Base-by-base conservation (phyloP, 2,113 vertebrate genomes). In the Grammomys surdaster region DNA sequence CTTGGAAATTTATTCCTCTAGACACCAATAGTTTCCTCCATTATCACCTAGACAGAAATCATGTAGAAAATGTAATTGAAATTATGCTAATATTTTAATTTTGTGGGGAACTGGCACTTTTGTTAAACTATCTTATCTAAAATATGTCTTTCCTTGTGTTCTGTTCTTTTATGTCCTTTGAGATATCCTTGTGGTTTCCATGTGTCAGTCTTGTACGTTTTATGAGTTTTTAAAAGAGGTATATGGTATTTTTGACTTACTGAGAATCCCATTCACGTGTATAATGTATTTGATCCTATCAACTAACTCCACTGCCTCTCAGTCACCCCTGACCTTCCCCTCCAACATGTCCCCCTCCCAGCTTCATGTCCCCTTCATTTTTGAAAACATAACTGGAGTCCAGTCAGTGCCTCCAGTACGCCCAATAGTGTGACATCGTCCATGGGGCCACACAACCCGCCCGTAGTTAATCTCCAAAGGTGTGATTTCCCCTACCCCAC, bases 61-160 rank as follows among this genome's bases (percentile, higher is more conserved):
- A 17, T 72, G 70, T 81, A 73, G 36, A 88, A 82, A 63, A 63
- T 28, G 63, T 63, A 63, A 92, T 78, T 90, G 17, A 63, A 96
- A 78, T 73, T 63, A 72, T 90, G 36, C 40, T 77, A 76, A 70
- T 76, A 20, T 69, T 48, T 89, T 81, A 90, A 84, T 94, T 96
- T 93, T 94, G 13, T 93, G 46, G 92, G 24, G 16, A 77, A 46
- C 14, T 93, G 51, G 76, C 31, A 36, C 28, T 93, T 97, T 48
- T 43, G 43, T 51, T 43, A 95, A 54, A 40, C 73, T 19, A 40
- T 89, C 84, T 58, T 46, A 58, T 90, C 40, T 48, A 22, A 22
- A 80, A 77, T 82, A 26, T 60, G 46, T 80, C 56, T 92, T 80
- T 87, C 24, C 16, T 4, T 76, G 56, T 69, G 19, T 85, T 93